These are phyloP conservation scores for Drosophila lacicola DNA, from an alignment of 2,888 invertebrate species.

Conservation along the genomic window DNA sequence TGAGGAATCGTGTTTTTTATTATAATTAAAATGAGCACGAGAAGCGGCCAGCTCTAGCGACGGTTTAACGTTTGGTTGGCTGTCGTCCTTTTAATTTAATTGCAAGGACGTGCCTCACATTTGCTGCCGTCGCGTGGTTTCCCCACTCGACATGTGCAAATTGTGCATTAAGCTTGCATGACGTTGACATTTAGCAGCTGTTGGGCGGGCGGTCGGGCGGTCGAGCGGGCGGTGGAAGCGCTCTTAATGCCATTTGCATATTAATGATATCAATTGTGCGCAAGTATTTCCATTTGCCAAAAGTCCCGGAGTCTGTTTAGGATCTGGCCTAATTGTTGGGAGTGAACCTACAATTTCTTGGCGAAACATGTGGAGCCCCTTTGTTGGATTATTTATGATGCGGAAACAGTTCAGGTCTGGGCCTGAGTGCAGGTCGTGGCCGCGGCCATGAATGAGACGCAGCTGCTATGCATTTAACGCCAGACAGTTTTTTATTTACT, in stretches of 20 bases:
- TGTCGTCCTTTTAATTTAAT: constrained; percentile 57
- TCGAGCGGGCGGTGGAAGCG: neutral
- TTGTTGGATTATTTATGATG: constrained; percentile 46
- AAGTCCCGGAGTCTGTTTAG: constrained; percentile 3
- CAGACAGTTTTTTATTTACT: constrained; percentile 11
- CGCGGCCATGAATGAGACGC: constrained; percentile 38
- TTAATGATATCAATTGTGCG: constrained; percentile 38
- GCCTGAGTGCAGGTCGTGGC: constrained; percentile 26
- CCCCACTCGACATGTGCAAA: constrained; percentile 28
- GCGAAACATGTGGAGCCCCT: constrained; percentile 20
- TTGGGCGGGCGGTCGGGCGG: neutral
- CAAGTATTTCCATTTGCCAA: constrained; percentile 42
- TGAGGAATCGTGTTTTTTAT: neutral
- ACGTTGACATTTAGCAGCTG: constrained; percentile 21
- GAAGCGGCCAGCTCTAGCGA: neutral
- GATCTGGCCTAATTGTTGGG: constrained; percentile 33
- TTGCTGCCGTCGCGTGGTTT: constrained; percentile 15
- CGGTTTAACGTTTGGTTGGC: neutral
- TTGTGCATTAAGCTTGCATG: constrained; percentile 36
- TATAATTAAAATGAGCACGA: constrained; percentile 5
- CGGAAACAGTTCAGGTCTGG: constrained; percentile 11
- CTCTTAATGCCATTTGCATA: constrained; percentile 53
- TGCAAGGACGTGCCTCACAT: constrained; percentile 27
- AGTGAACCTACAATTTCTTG: neutral
- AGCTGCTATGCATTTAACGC: constrained; percentile 19